A percentile compares a stretch with the other conserved stretches of the same genome.
Conservation (phyloP, 2,888 invertebrate genomes). For the Rhabditoides inermis region DNA sequence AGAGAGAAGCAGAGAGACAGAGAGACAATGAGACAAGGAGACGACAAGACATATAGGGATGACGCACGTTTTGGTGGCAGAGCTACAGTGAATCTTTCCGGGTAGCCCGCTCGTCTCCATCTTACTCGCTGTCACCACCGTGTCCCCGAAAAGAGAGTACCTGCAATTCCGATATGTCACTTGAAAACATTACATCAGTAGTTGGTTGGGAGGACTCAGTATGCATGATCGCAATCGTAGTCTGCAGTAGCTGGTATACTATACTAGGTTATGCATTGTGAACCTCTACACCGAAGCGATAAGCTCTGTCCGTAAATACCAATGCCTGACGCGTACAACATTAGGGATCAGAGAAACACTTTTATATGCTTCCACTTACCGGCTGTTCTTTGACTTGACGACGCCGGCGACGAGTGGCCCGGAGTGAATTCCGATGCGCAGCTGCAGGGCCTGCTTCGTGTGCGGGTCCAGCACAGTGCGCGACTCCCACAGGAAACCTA, state of each 20-base stretch:
- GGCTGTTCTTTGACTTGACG: conserved; percentile 37
- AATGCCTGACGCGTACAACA: too few species aligned
- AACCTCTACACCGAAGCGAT: too few species aligned
- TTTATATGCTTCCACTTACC: conserved; percentile 11
- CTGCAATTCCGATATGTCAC: conserved; percentile 6
- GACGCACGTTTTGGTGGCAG: too few species aligned
- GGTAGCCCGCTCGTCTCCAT: conserved; percentile 34
- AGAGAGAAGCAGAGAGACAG: too few species aligned
- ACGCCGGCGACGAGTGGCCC: conserved; percentile 43
- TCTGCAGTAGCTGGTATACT: too few species aligned
- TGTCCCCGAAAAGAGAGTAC: conserved; percentile 41
- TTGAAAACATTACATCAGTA: not conserved
- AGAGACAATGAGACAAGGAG: too few species aligned
- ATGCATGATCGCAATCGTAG: too few species aligned
- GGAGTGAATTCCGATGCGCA: conserved; percentile 32
- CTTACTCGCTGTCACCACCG: conserved; percentile 34
- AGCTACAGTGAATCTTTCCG: conserved; percentile 36
- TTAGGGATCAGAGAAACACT: conserved; percentile 4
- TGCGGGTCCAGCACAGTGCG: conserved; percentile 37
- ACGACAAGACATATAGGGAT: too few species aligned
- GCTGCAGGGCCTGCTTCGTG: conserved; percentile 20
- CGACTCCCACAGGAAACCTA: conserved; percentile 48
- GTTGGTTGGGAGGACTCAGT: too few species aligned
- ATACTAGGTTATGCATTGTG: too few species aligned
- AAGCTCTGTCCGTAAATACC: too few species aligned